Base-by-base conservation (phyloP, 2,113 vertebrate species). In the Corythoichthys intestinalis region DNA sequence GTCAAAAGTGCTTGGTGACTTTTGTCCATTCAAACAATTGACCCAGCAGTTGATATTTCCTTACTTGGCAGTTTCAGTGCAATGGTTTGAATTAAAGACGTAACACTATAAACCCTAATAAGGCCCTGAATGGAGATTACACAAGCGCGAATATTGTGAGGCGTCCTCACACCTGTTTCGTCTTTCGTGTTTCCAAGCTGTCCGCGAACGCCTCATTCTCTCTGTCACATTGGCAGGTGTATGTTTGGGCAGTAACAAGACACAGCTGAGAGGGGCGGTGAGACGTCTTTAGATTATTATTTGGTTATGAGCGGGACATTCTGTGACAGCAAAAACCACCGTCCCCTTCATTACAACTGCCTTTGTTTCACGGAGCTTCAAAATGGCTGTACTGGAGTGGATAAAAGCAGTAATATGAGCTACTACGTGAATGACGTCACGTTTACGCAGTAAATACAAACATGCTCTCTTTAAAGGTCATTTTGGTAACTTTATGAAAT, bases 141-240 rank as follows among this genome's bases (percentile, higher is more conserved):
- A 28, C 20, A 28, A 28, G 20, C 20, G 20, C 20, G 20, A 28
- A 28, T 28, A 28, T 28, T 28, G 20, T 28, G 20, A 28, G 20
- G 20, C 20, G 20, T 28, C 20, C 14, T 13, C 6, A 38, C 14
- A 17, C 3, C 37, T n/a, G 37, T 39, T 9, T 35, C 11, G 17
- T n/a, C 4, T 0, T 0, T 20, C 0, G 15, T 39, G 11, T 71
- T 63, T 53, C 67, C 61, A 10, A 72, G 52, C 37, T n/a, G 58
- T 37, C 15, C 58, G 28, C 35, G 35, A 72, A 71, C 69, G 73
- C 73, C 70, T 58, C 62, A n/a, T 35, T 11, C 2, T 59, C 14
- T 41, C 6, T 44, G 48, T 60, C 67, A 39, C 58, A 6, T 28
- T 28, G 73, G 47, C 85, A 88, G 83, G 86, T 88, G 83, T 53